A percentile compares a stretch with the other conserved stretches of the same genome.
Evolutionary conservation across 2,113 vertebrate genomes (phyloP).

Genomic region (Microtus oregoni): DNA sequence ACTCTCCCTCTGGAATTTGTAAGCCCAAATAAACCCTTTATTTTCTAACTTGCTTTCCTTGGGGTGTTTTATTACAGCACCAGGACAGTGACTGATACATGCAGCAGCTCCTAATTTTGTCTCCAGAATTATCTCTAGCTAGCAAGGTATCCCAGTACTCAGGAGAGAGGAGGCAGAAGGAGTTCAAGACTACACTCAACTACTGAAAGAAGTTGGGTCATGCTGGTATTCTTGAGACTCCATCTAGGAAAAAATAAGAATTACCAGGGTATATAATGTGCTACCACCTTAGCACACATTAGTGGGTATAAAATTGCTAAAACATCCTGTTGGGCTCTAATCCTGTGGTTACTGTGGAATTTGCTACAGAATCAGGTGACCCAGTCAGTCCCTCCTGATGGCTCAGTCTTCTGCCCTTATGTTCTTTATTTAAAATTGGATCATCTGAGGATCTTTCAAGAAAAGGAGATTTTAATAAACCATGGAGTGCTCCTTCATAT

Average conservation of each 20-base stretch:
- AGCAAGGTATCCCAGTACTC: not conserved
- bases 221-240: not conserved
- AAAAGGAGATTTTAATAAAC: not conserved
- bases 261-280: not conserved
- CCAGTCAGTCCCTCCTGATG: rapidly evolving
- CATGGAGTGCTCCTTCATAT: rapidly evolving
- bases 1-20: not conserved
- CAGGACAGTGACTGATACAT: not conserved
- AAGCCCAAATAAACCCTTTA: not conserved
- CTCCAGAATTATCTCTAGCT: not conserved
- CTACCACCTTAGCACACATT: not conserved
- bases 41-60: not conserved
- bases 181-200: not conserved
- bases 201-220: not conserved
- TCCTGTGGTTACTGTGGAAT: rapidly evolving
- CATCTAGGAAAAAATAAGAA: not conserved
- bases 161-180: not conserved
- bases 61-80: not conserved
- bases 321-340: too few species aligned
- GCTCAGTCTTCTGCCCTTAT: rapidly evolving
- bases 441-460: not conserved
- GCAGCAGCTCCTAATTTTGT: not conserved
- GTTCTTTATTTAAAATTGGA: not conserved
- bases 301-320: not conserved
- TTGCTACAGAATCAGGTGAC: too few species aligned